A percentile compares a stretch with the other conserved stretches of the same genome.
Evolutionary conservation across 2,888 invertebrate genomes (phyloP).

Genomic region (Callosobruchus maculatus): DNA sequence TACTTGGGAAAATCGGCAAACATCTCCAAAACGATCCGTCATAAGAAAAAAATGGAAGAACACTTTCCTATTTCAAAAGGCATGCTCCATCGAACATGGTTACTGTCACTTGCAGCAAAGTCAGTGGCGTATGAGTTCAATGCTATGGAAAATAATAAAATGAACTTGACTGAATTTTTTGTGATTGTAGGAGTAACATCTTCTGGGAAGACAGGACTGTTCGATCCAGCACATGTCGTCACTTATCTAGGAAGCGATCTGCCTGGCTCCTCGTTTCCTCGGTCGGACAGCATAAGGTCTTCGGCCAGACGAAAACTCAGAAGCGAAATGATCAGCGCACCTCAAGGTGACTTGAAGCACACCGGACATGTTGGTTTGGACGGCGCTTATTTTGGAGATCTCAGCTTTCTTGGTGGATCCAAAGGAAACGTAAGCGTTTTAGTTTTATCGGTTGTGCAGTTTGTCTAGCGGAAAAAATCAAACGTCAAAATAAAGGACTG

Average conservation of each 20-base stretch:
- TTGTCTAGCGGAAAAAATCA: too few relatives aligned
- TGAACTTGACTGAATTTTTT: too few relatives aligned
- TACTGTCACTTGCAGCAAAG: too few relatives aligned
- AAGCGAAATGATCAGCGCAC: conserved; percentile 93
- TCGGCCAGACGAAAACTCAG: conserved; percentile 63
- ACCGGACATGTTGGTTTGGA: conserved; percentile 94
- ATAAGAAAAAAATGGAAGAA: too few relatives aligned
- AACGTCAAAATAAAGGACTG: too few relatives aligned
- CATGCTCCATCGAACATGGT: too few relatives aligned
- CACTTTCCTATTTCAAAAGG: too few relatives aligned
- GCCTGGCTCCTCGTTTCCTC: conserved; percentile 56
- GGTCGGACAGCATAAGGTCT: conserved; percentile 62
- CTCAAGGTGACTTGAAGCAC: conserved; percentile 95
- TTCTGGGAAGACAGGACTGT: conserved; percentile 88
- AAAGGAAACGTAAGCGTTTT: conserved; percentile 42
- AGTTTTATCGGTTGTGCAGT: background rate
- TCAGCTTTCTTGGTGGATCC: conserved; percentile 67
- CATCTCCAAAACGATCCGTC: too few relatives aligned
- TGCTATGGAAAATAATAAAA: too few relatives aligned
- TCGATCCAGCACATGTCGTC: conserved; percentile 86
- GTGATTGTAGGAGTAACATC: conserved; percentile 65
- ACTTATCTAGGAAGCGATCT: conserved; percentile 80
- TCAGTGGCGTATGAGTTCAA: too few relatives aligned
- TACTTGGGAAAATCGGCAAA: too few relatives aligned
- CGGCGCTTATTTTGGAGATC: conserved; percentile 95